phyloP scores from a whole-genome alignment of 2,797 vertebrate genomes.

The Eupleurogrammus muticus region DNA sequence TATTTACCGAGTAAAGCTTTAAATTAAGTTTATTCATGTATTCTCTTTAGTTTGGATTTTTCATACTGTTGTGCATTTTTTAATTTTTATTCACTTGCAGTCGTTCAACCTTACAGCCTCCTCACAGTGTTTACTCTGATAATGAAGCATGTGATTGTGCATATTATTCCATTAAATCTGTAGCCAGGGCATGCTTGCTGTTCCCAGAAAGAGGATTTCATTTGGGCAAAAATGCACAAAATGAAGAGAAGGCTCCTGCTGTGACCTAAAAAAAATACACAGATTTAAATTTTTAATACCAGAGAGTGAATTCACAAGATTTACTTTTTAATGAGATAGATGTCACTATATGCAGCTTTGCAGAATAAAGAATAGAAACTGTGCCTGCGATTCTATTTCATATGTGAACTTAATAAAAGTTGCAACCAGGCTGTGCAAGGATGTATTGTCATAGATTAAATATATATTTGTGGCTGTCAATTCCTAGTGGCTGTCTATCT shows the following conservation, averaged over 20 bases:
- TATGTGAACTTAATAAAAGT: neutral
- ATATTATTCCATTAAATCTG: constrained; percentile 57
- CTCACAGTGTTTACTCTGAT: constrained; percentile 45
- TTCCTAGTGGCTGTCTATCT: constrained; percentile 1
- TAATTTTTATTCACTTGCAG: neutral
- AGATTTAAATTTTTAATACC: constrained; percentile 66
- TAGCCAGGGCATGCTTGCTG: constrained; percentile 24
- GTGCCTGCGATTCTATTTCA: neutral
- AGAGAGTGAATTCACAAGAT: constrained; percentile 35
- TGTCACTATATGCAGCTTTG: constrained; percentile 16
- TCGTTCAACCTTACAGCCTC: constrained; percentile 23
- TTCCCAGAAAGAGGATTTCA: constrained; percentile 61
- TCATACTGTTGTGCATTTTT: constrained; percentile 12
- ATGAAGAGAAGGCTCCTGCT: constrained; percentile 44
- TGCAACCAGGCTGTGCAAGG: neutral
- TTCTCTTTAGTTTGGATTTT: constrained; percentile 15
- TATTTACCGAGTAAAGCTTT: constrained; percentile 35
- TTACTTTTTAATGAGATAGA: constrained; percentile 68
- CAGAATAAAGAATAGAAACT: constrained; percentile 10
- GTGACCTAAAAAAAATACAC: constrained; percentile 65
- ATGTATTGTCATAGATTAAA: constrained; percentile 5
- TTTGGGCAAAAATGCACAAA: constrained; percentile 58
- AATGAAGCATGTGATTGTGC: constrained; percentile 55
- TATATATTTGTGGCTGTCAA: neutral
- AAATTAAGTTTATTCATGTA: constrained; percentile 12